Percentiles rank a stretch among this genome's conserved stretches.
phyloP scores from a whole-genome alignment of 2,797 vertebrate genomes.

The Tympanoctomys barrerae region DNA sequence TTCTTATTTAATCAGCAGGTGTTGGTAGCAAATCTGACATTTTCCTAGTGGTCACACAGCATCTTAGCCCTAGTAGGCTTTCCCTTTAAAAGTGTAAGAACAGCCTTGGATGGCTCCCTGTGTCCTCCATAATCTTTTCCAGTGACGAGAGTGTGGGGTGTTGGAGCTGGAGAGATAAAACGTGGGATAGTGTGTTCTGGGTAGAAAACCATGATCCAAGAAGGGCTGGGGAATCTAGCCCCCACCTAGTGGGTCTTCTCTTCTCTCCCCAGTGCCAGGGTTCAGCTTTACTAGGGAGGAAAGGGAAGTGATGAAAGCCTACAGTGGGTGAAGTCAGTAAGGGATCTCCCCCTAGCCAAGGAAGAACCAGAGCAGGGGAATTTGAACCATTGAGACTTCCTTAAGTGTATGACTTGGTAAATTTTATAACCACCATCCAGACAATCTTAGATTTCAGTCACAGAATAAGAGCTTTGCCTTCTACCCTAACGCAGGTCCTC shows the following conservation, averaged over 20 bases:
- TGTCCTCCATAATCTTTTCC: not conserved
- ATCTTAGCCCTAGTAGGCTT: not conserved
- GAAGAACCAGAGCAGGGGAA: not conserved
- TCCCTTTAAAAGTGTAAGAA: conserved; percentile 16
- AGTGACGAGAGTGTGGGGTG: not conserved
- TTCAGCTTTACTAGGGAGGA: not conserved
- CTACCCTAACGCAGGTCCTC: not conserved
- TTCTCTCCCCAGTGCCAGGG: not conserved
- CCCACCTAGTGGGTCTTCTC: not conserved
- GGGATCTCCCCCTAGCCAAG: not conserved
- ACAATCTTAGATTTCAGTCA: not conserved
- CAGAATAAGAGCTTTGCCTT: conserved; percentile 43
- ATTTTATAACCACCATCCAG: not conserved
- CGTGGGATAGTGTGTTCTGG: not conserved
- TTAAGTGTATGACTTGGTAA: conserved; percentile 37
- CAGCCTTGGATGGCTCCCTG: not conserved
- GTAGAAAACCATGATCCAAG: not conserved
- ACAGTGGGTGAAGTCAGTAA: conserved; percentile 10
- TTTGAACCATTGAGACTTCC: not conserved
- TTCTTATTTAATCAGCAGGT: conserved; percentile 24
- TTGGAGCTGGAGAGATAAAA: not conserved
- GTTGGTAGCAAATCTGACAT: conserved; percentile 18
- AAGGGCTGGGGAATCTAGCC: not conserved
- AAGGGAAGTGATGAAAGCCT: not conserved
- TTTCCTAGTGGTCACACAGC: not conserved